Base-by-base conservation (phyloP, 2,888 invertebrate species). In the Peribatodes rhomboidaria region DNA sequence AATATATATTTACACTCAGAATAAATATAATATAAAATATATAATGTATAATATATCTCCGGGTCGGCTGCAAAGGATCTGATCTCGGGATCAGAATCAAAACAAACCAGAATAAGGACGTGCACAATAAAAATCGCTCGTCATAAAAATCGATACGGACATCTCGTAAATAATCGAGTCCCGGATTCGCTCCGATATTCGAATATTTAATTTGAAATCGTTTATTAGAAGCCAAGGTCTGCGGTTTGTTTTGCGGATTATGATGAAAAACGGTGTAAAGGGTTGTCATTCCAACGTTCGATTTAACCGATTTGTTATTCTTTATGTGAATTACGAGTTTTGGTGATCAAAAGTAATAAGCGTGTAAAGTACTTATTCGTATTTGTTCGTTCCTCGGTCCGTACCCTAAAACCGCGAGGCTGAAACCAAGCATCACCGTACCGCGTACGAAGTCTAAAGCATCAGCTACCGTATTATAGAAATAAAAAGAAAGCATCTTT, bases 231-330 rank as follows among this genome's bases (percentile, higher is more conserved):
- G 39, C 64, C 83, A 85, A 87, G 87, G 87, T 44, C 46, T 79
- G 88, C 72, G 90, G 89, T 88, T 87, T 85, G 84, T 84, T 87
- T 83, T 69, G 77, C 65, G 69, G 76, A 74, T 77, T 80, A 81
- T 78, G 74, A 74, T 72, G 67, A 75, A 71, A 75, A 73, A 70
- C 70, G 66, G 74, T 85, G 86, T 86, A 82, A 84, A 84, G 82
- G 85, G 85, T 85, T 83, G 81, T 82, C 83, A 70, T 77, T 81
- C 80, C 75, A 70, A 76, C 72, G 72, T 67, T 66, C 61, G 68
- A 68, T 70, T 75, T 76, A 75, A 76, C 77, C 72, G 74, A 80
- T 81, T 79, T 76, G 63, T 64, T 50, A 75, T 75, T 70, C 46
- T 58, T 57, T 61, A 49, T 35, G 46, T 54, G 52, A 57, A 59